Conservation (phyloP, 1,140 invertebrate genomes). For the Bicyclus anynana region DNA sequence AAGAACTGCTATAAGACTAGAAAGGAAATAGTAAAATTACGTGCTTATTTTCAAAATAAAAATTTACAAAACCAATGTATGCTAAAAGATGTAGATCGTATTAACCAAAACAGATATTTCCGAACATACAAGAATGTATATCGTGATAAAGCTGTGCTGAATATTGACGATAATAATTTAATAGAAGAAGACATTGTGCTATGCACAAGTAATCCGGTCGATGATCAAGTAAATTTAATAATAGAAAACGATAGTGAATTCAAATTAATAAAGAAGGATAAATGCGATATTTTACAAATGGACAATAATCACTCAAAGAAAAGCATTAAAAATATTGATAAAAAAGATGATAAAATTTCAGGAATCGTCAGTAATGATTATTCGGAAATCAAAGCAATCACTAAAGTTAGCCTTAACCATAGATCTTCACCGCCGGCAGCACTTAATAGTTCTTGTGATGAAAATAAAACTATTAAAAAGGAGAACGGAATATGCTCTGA, state of each 20-base stretch:
- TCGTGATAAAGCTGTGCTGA: neutral
- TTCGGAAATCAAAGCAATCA: slow-evolving; percentile 1
- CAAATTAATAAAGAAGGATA: slow-evolving; percentile 30
- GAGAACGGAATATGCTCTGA: neutral
- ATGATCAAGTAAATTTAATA: slow-evolving; percentile 33
- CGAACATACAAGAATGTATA: neutral
- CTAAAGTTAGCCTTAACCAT: neutral
- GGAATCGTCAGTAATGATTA: neutral
- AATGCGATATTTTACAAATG: neutral
- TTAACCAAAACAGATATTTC: slow-evolving; percentile 1
- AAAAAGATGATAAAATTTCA: neutral
- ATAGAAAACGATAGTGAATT: slow-evolving; percentile 43
- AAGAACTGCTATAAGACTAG: slow-evolving; percentile 29
- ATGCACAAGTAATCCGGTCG: slow-evolving; percentile 12
- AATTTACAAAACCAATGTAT: slow-evolving; percentile 45
- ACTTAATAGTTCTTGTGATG: neutral
- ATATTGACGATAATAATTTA: slow-evolving; percentile 6
- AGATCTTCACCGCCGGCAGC: no score
- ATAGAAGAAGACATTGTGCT: slow-evolving; percentile 18
- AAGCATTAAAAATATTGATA: neutral
- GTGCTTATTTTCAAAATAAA: slow-evolving; percentile 33
- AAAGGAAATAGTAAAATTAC: slow-evolving; percentile 44
- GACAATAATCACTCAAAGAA: neutral
- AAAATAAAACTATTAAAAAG: neutral
- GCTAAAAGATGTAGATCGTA: slow-evolving; percentile 34